Base-by-base conservation (phyloP, 2,797 vertebrate species). In the Lutjanus campechanus region DNA sequence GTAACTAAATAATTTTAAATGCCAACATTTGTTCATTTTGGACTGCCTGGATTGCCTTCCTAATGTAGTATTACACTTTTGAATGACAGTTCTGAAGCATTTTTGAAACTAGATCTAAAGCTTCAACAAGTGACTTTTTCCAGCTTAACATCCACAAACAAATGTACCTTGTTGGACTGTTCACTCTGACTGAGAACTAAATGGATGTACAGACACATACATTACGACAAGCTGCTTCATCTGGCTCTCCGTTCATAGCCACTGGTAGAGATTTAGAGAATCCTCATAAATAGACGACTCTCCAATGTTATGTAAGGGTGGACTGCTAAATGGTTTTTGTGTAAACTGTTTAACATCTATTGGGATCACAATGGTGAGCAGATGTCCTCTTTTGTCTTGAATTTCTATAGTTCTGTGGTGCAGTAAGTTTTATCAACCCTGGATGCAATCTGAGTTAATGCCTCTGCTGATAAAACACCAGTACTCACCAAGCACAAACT, bases 181-280 rank as follows among this genome's bases (percentile, higher is more conserved):
- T 2, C 53, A 58, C 51, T 59, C 46, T 77, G 66, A 83, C 55
- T 71, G 67, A 71, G 5, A 20, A 60, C 16, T 47, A 29, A 25
- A 54, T 11, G 22, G 54, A 49, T 67, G 4, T 53, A 17, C 36
- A 74, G 60, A 60, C 41, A 51, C 16, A 19, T 20, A 51, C 16
- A 19, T 20, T 12, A 43, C 3, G 58, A 17, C 41, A 64, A 41
- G 25, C 8, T 59, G 16, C 53, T 40, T 51, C 17, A 77, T 44
- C n/a, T 20, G 4, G 9, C n/a, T 36, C 20, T 77, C 2, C 0
- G 11, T 20, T 56, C 58, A 47, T 8, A 47, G 13, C 53, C 69
- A 68, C 40, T 53, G 10, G 16, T 41, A 19, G 4, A 54, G 5
- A 71, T 71, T 67, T 54, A 43, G 29, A 63, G 46, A 22, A 62